Evolutionary conservation across 2,113 vertebrate genomes (phyloP).

Genomic region (Paratilapia polleni): DNA sequence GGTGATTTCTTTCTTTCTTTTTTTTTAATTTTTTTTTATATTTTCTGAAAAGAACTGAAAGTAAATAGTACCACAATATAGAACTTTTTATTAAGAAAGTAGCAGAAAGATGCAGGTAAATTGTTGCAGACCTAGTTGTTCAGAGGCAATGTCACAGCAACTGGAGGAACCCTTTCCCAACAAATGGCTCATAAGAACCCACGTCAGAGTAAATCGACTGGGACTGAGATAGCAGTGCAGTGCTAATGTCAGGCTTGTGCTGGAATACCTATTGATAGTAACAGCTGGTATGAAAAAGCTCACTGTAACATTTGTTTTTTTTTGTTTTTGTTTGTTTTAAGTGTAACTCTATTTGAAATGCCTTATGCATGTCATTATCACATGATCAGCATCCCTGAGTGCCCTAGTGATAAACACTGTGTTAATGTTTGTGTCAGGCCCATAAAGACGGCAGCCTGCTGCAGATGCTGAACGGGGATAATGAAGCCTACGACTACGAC

Average conservation of each 20-base stretch:
- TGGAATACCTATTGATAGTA: not conserved
- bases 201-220: not conserved
- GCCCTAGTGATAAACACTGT: not conserved
- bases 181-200: not conserved
- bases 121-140: not conserved
- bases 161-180: not conserved
- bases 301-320: not conserved
- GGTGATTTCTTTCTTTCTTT: too few species aligned
- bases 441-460: constrained; percentile 87
- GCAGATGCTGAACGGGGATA: constrained; percentile 82
- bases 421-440: constrained; percentile 77
- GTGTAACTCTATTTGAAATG: not conserved
- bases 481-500: constrained; percentile 87
- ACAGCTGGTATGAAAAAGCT: not conserved
- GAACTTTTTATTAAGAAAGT: fast-evolving
- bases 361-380: not conserved
- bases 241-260: not conserved
- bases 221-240: too few species aligned
- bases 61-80: not conserved
- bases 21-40: too few species aligned
- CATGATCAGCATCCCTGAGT: not conserved
- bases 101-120: not conserved
- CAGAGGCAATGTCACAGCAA: too few species aligned
- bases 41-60: not conserved
- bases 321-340: too few species aligned